Evolutionary conservation across 1,140 invertebrate species (phyloP).

Genomic region (Drosophila kurseongensis): DNA sequence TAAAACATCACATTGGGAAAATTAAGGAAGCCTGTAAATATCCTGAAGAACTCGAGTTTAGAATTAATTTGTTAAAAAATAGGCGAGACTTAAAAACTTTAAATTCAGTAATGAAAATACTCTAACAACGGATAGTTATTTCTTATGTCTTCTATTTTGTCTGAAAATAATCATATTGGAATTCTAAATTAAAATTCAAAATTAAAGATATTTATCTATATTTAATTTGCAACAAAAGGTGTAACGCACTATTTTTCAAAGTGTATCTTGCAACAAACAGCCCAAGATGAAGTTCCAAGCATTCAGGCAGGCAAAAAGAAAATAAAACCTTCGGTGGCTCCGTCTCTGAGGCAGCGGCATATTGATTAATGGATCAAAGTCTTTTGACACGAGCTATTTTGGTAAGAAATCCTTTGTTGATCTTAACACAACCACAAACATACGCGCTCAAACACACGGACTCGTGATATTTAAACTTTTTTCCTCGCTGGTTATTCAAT

Average conservation of each 20-base stretch:
- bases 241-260: neutral
- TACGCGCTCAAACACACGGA: slow-evolving; percentile 30
- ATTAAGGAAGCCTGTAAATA: no score
- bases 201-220: no score
- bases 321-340: slow-evolving; percentile 65
- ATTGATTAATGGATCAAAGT: slow-evolving; percentile 85
- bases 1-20: no score
- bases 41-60: no score
- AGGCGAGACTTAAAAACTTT: no score
- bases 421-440: slow-evolving; percentile 73
- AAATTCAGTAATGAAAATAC: no score
- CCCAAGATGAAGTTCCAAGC: slow-evolving; percentile 33
- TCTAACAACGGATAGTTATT: no score
- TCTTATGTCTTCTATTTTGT: no score
- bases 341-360: slow-evolving; percentile 64
- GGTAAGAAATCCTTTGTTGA: slow-evolving; percentile 84
- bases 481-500: slow-evolving; percentile 75
- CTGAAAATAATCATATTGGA: neutral
- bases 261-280: slow-evolving; percentile 38
- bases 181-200: neutral
- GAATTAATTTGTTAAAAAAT: no score
- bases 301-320: slow-evolving; percentile 24
- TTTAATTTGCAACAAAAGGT: no score
- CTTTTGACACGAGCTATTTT: slow-evolving; percentile 85
- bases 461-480: slow-evolving; percentile 48